These are phyloP conservation scores for Chymomyza costata DNA, from an alignment of 1,140 invertebrate species.

Conservation along the genomic window DNA sequence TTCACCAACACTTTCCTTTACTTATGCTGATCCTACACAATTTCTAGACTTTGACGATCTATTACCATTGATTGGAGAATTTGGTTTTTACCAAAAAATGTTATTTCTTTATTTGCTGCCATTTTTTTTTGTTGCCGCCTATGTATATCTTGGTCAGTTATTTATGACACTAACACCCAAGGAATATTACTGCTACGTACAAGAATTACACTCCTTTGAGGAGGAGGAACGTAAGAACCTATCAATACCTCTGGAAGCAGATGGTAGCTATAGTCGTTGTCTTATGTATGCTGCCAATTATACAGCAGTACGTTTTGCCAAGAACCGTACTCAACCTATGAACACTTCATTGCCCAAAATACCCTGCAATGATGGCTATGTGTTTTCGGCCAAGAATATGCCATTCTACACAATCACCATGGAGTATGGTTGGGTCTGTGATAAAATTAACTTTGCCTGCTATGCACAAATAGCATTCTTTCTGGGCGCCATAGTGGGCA, in stretches of 20 bases:
- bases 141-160: conserved; percentile 89
- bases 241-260: conserved; percentile 79
- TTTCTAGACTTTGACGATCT: conserved; percentile 87
- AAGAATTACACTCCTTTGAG: conserved; percentile 76
- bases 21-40: conserved; percentile 7
- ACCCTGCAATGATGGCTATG: conserved; percentile 82
- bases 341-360: conserved; percentile 79
- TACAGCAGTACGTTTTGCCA: conserved; percentile 75
- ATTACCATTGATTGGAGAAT: conserved; percentile 88
- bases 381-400: conserved; percentile 82
- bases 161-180: conserved; percentile 87
- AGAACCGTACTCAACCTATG: conserved; percentile 71
- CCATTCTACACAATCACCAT: conserved; percentile 85
- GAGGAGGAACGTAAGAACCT: conserved; percentile 58
- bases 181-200: conserved; percentile 85
- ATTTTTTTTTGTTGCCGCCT: conserved; percentile 87
- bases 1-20: no score
- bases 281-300: conserved; percentile 83
- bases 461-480: conserved; percentile 89
- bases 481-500: conserved; percentile 87
- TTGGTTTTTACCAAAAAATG: conserved; percentile 89
- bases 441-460: conserved; percentile 81
- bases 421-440: conserved; percentile 89
- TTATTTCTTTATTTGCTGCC: conserved; percentile 89
- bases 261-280: conserved; percentile 79